phyloP scores from a whole-genome alignment of 2,113 vertebrate genomes.

The Orycteropus afer region DNA sequence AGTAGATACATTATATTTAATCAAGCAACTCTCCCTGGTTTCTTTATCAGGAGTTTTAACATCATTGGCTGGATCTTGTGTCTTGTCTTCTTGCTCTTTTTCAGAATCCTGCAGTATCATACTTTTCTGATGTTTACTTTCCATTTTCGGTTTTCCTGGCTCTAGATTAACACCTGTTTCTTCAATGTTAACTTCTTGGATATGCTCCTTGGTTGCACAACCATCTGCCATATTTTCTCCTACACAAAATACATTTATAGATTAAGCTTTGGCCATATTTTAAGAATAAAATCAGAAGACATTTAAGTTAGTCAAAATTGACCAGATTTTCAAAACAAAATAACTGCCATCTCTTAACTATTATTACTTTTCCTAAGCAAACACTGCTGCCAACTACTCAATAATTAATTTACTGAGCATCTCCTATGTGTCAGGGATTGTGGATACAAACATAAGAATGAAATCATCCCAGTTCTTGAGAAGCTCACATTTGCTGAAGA shows the following conservation, averaged over 20 bases:
- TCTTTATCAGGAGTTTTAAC: constrained; percentile 77
- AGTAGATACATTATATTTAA: constrained; percentile 88
- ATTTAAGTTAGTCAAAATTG: not conserved
- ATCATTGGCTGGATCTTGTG: constrained; percentile 46
- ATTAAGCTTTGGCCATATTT: constrained; percentile 26
- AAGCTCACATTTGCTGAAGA: not conserved
- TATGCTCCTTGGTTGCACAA: constrained; percentile 59
- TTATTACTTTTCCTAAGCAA: not conserved
- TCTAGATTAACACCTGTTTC: not conserved
- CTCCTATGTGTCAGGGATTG: not conserved
- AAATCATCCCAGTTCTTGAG: not conserved
- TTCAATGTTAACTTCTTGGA: constrained; percentile 48
- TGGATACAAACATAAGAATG: not conserved
- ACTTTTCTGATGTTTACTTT: constrained; percentile 64
- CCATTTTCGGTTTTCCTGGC: constrained; percentile 43
- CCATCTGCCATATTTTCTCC: constrained; percentile 52
- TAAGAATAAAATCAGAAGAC: constrained; percentile 71
- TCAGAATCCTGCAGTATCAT: constrained; percentile 67
- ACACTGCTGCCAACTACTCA: not conserved
- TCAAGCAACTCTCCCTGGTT: constrained; percentile 81
- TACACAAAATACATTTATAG: constrained; percentile 55
- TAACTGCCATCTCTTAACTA: not conserved
- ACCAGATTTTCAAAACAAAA: constrained; percentile 39
- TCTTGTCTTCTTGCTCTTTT: constrained; percentile 57
- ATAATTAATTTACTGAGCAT: constrained; percentile 14